These are phyloP conservation scores for Decapterus maruadsi DNA, from an alignment of 2,797 vertebrate species.

Conservation along the genomic window DNA sequence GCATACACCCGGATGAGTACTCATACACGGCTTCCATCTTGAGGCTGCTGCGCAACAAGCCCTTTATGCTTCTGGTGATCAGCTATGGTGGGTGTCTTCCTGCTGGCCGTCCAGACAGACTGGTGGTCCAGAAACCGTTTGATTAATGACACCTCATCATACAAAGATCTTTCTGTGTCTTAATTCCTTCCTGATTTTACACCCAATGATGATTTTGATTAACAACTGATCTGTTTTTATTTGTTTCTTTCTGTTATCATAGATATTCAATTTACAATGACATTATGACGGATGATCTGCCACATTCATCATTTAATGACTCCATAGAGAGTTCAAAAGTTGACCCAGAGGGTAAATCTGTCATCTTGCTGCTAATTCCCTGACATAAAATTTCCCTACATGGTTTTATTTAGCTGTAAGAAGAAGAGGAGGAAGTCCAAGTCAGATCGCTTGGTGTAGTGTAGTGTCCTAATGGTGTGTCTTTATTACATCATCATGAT, in stretches of 20 bases:
- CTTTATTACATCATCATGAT: constrained; percentile 7
- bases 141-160: not conserved
- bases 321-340: not conserved
- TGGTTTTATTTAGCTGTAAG: not conserved
- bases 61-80: constrained; percentile 92
- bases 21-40: constrained; percentile 89
- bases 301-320: not conserved
- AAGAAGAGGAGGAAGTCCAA: not conserved
- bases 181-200: too few species aligned
- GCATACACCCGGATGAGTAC: constrained; percentile 76
- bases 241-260: too few species aligned
- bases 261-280: not conserved
- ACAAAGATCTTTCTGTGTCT: too few species aligned
- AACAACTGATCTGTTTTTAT: too few species aligned
- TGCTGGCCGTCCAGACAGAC: not conserved
- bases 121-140: not conserved
- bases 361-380: not conserved
- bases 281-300: not conserved
- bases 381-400: not conserved
- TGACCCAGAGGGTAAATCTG: not conserved
- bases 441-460: not conserved
- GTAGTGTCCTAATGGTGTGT: not conserved
- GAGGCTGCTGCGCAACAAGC: constrained; percentile 88
- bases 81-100: constrained; percentile 89
- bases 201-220: too few species aligned